Conservation (phyloP, 2,888 invertebrate species). For the Phanerotoma sp. region DNA sequence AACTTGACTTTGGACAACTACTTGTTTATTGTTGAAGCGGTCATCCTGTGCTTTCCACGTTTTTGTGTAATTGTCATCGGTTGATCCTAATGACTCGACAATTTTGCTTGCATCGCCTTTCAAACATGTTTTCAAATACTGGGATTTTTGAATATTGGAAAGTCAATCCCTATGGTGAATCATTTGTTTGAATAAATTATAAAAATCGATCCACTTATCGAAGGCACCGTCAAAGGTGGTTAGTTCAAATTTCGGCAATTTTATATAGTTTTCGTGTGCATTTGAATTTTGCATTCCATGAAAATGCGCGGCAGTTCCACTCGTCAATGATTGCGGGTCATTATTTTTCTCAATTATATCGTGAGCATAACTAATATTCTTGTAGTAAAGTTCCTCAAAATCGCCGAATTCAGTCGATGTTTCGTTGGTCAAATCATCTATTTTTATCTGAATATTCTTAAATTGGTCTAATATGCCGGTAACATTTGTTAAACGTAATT, state of each 20-base stretch:
- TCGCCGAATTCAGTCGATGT: background rate
- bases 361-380: background rate
- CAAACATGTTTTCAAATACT: background rate
- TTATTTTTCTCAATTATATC: background rate
- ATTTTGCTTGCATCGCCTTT: background rate
- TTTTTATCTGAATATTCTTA: background rate
- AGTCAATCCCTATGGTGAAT: background rate
- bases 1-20: slow-evolving; percentile 10
- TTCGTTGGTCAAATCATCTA: background rate
- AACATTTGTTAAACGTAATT: background rate
- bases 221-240: background rate
- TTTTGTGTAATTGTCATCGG: background rate
- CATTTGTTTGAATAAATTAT: background rate
- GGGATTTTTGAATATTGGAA: background rate
- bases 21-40: slow-evolving; percentile 1
- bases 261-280: no score
- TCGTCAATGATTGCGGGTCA: background rate
- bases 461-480: background rate
- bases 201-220: background rate
- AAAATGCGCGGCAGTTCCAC: background rate
- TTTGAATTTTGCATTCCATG: background rate
- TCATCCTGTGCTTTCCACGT: slow-evolving; percentile 2
- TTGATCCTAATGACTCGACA: background rate
- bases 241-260: background rate
- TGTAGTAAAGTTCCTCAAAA: background rate